Evolutionary conservation across 2,113 vertebrate species (phyloP).

Genomic region (Peromyscus polionotus): DNA sequence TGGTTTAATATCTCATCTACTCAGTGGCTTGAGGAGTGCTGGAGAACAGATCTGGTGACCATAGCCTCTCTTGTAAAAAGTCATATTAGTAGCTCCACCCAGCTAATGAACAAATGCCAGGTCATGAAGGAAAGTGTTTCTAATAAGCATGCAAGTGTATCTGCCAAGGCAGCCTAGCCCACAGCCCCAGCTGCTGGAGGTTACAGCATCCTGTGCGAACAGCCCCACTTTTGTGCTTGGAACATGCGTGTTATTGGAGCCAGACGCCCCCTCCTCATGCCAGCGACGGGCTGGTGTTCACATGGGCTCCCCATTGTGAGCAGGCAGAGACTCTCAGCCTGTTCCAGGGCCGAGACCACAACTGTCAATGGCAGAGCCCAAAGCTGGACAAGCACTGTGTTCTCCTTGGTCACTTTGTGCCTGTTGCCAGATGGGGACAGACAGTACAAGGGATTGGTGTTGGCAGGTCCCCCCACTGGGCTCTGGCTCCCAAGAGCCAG

Average conservation of each 20-base stretch:
- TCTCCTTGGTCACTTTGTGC: not conserved
- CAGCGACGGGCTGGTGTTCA: not conserved
- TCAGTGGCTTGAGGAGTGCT: constrained; percentile 23
- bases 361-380: not conserved
- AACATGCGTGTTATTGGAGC: constrained; percentile 44
- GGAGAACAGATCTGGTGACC: constrained; percentile 36
- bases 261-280: not conserved
- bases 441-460: not conserved
- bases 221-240: constrained; percentile 34
- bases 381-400: not conserved
- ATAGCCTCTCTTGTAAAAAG: constrained; percentile 36
- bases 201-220: not conserved
- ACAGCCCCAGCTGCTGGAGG: constrained; percentile 2
- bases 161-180: not conserved
- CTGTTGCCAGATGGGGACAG: not conserved
- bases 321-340: not conserved
- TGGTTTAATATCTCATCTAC: not conserved
- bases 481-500: constrained; percentile 60
- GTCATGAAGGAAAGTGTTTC: constrained; percentile 61
- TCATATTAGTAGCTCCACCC: constrained; percentile 4
- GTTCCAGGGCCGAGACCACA: not conserved
- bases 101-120: constrained; percentile 22
- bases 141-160: constrained; percentile 17
- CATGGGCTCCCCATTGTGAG: not conserved
- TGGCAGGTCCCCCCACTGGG: constrained; percentile 30